phyloP scores from a whole-genome alignment of 2,113 vertebrate genomes.

The Apodemus speciosus region DNA sequence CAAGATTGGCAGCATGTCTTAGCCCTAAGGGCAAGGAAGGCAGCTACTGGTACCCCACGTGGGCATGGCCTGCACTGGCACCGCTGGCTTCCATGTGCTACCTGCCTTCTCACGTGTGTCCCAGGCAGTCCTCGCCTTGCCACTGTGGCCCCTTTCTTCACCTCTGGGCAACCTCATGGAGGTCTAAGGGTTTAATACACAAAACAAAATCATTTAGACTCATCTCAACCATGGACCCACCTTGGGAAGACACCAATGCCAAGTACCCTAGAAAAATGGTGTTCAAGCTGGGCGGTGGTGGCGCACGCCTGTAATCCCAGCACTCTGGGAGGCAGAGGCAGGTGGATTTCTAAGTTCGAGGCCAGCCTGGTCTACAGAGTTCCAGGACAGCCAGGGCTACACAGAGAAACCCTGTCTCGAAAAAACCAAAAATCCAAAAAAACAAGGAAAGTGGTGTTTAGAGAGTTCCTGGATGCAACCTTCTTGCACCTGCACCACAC shows the following conservation, averaged over 20 bases:
- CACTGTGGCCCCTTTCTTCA: background rate
- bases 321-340: too few relatives aligned
- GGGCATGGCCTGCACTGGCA: background rate
- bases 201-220: background rate
- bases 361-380: too few relatives aligned
- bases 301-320: too few relatives aligned
- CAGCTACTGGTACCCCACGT: rapidly evolving
- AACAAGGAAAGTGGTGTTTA: too few relatives aligned
- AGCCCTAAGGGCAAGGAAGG: background rate
- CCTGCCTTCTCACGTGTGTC: background rate
- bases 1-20: background rate
- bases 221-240: background rate
- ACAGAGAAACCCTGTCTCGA: too few relatives aligned
- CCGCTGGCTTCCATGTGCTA: rapidly evolving
- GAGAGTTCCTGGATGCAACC: background rate
- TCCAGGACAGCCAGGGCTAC: too few relatives aligned
- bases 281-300: too few relatives aligned
- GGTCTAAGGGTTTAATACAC: background rate
- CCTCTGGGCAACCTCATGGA: background rate
- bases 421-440: too few relatives aligned
- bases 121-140: background rate
- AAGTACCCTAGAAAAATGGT: background rate
- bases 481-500: background rate
- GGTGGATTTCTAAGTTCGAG: too few relatives aligned
- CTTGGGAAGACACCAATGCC: background rate